phyloP scores from a whole-genome alignment of 2,797 vertebrate genomes.

The Mormyrops boulengeri region DNA sequence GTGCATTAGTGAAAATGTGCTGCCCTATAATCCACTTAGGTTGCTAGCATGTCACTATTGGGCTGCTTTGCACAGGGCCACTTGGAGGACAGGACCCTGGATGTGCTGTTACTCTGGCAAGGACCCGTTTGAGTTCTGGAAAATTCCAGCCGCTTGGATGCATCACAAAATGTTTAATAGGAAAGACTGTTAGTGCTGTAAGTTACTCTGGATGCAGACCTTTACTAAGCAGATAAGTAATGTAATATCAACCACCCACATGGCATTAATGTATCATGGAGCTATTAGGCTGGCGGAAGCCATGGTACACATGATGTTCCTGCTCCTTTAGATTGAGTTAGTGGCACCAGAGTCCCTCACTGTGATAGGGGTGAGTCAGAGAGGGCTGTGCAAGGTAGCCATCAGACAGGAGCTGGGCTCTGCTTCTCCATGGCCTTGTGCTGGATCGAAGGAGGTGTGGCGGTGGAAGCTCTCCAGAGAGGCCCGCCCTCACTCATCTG shows the following conservation, averaged over 20 bases:
- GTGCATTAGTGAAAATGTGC: background rate
- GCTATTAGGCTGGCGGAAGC: background rate
- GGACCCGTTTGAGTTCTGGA: background rate
- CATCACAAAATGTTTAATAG: background rate
- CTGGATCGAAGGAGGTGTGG: background rate
- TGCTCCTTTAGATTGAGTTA: background rate
- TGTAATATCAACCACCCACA: background rate
- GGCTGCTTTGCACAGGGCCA: background rate
- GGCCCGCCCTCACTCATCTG: background rate
- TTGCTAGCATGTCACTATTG: background rate
- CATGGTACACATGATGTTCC: background rate
- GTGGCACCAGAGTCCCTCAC: background rate
- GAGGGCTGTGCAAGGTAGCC: background rate
- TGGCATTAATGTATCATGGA: background rate
- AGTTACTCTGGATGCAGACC: background rate
- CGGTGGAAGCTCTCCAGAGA: background rate
- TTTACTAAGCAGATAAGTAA: conserved; percentile 11
- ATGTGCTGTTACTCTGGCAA: background rate
- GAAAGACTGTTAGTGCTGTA: background rate
- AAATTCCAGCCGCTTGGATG: background rate
- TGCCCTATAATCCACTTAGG: background rate
- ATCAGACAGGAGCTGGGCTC: background rate
- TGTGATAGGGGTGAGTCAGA: background rate
- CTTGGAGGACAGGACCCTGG: background rate
- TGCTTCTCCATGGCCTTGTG: background rate